phyloP scores from a whole-genome alignment of 2,113 vertebrate species.

The Narcine bancroftii region DNA sequence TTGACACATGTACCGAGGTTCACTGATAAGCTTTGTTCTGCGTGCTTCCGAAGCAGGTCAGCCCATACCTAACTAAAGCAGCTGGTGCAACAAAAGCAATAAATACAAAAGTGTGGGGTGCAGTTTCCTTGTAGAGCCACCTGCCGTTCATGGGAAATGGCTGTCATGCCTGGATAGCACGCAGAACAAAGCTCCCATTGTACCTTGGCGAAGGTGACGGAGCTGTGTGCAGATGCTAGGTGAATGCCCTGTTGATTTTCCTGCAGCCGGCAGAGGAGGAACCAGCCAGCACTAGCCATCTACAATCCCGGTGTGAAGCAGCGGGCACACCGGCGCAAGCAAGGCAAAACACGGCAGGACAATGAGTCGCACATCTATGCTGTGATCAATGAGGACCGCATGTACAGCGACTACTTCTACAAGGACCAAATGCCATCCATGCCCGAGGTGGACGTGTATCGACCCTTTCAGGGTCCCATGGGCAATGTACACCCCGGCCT shows the following conservation, averaged over 20 bases:
- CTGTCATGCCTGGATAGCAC: too few species aligned
- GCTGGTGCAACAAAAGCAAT: too few species aligned
- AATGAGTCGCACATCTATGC: conserved; percentile 80
- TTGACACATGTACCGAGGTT: too few species aligned
- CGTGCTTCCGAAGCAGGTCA: too few species aligned
- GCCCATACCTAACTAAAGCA: too few species aligned
- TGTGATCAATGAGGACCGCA: conserved; percentile 74
- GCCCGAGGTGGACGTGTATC: conserved; percentile 54
- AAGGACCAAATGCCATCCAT: conserved; percentile 44
- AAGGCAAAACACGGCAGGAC: conserved; percentile 58
- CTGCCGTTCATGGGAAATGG: too few species aligned
- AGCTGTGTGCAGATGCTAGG: neutral
- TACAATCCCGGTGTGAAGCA: conserved; percentile 67
- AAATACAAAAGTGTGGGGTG: too few species aligned
- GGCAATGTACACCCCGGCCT: conserved; percentile 57
- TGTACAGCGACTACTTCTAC: conserved; percentile 69
- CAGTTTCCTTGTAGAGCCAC: too few species aligned
- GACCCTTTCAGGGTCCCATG: conserved; percentile 59
- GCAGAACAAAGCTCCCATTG: too few species aligned
- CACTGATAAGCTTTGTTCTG: too few species aligned
- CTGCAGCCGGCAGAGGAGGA: conserved; percentile 56
- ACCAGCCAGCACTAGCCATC: conserved; percentile 55
- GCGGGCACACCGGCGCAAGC: conserved; percentile 53
- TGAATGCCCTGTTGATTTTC: neutral
- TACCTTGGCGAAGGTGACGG: neutral